Conservation (phyloP, 2,888 invertebrate genomes). For the Tolmerus cingulatus region DNA sequence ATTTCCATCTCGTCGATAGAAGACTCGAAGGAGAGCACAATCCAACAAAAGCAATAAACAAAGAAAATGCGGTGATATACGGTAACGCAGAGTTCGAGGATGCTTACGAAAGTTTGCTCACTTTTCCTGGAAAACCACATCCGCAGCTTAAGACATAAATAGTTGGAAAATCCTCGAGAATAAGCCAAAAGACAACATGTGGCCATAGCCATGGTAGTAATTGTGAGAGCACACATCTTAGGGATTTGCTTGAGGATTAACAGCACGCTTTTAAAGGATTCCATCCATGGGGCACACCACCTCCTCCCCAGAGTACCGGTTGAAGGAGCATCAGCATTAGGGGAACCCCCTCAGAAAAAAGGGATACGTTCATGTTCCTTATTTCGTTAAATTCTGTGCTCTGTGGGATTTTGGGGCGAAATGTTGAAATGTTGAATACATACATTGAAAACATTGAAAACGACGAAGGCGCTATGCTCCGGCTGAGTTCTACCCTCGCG, state of each 20-base stretch:
- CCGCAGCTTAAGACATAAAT: background rate
- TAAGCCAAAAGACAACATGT: slow-evolving; percentile 17
- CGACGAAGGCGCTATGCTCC: background rate
- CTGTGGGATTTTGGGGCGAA: background rate
- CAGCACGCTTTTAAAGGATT: slow-evolving; percentile 9
- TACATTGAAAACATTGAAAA: background rate
- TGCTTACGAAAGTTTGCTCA: background rate
- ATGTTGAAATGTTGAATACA: background rate
- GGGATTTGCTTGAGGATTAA: slow-evolving; percentile 15
- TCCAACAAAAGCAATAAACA: background rate
- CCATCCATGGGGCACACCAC: background rate
- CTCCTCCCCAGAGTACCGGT: background rate
- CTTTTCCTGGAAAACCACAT: background rate
- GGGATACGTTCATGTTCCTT: background rate
- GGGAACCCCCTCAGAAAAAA: background rate
- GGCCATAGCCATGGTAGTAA: background rate
- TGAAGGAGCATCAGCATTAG: background rate
- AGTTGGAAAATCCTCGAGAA: slow-evolving; percentile 18
- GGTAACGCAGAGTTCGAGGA: background rate
- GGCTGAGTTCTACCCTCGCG: background rate
- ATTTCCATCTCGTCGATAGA: background rate
- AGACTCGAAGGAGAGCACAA: background rate
- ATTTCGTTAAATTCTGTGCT: background rate
- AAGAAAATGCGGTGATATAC: background rate
- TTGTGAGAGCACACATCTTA: slow-evolving; percentile 14